These are phyloP conservation scores for Ailurus styani DNA, from an alignment of 2,113 vertebrate genomes.

Conservation along the genomic window DNA sequence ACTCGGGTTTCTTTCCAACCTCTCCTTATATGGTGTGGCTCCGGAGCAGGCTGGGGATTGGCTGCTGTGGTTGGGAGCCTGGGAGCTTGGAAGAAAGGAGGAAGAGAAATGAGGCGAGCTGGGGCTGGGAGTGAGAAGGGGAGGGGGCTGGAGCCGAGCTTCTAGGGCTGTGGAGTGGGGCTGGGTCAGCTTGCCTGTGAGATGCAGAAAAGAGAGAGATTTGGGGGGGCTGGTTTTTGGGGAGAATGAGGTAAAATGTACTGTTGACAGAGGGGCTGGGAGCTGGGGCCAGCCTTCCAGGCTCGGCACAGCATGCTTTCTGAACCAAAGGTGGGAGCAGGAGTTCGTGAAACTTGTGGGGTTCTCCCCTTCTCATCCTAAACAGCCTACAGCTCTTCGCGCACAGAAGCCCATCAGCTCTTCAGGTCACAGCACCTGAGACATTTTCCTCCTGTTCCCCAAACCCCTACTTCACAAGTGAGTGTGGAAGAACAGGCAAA, in stretches of 20 bases:
- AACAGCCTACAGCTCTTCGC: background rate
- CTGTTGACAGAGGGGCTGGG: background rate
- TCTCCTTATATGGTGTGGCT: conserved; percentile 76
- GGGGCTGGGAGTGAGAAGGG: background rate
- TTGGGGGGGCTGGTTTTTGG: background rate
- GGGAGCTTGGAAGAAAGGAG: conserved; percentile 54
- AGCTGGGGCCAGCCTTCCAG: background rate
- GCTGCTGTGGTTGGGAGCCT: conserved; percentile 59
- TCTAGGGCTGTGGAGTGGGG: background rate
- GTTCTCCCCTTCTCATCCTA: background rate
- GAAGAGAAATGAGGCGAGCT: conserved; percentile 55
- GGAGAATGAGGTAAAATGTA: background rate
- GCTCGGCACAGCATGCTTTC: background rate
- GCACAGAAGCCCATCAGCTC: background rate
- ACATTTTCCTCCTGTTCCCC: background rate
- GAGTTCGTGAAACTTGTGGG: background rate
- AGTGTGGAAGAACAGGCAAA: background rate
- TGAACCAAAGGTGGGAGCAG: background rate
- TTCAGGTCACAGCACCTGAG: background rate
- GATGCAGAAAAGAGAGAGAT: background rate
- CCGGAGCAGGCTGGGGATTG: conserved; percentile 68
- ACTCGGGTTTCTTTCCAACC: conserved; percentile 66
- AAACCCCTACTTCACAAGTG: background rate
- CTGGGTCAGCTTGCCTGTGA: background rate
- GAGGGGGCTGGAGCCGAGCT: background rate